Conservation (phyloP, 1,140 invertebrate genomes). For the Diorhabda sublineata region DNA sequence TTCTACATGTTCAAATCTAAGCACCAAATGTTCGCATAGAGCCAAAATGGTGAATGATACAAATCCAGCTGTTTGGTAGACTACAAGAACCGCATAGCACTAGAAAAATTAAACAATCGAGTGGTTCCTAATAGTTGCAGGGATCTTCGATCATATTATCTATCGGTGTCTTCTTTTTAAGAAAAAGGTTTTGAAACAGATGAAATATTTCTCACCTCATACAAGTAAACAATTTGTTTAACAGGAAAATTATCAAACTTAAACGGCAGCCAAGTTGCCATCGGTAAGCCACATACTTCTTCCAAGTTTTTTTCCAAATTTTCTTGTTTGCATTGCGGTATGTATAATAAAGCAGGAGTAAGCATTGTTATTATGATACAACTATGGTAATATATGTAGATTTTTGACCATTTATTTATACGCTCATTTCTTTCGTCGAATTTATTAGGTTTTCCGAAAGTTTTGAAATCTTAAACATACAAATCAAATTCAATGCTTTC, state of each 20-base stretch:
- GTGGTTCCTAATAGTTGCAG: too few relatives aligned
- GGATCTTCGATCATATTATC: too few relatives aligned
- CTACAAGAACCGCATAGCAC: neutral
- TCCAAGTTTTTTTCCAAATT: conserved; percentile 7
- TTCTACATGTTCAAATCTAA: conserved; percentile 12
- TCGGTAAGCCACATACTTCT: conserved; percentile 12
- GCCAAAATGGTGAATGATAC: conserved; percentile 15
- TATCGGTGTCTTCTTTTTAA: too few relatives aligned
- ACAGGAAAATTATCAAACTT: conserved; percentile 11
- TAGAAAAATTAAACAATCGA: neutral
- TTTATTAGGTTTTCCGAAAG: conserved; percentile 8
- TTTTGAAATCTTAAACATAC: conserved; percentile 5
- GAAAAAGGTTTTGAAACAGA: too few relatives aligned
- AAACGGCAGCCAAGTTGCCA: conserved; percentile 11
- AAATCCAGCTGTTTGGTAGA: conserved; percentile 10
- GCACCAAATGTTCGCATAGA: conserved; percentile 10
- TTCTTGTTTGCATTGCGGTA: conserved; percentile 5
- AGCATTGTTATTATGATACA: conserved; percentile 3
- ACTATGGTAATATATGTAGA: conserved; percentile 1
- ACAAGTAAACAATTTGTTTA: conserved; percentile 8
- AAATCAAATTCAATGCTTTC: neutral
- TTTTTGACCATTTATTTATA: conserved; percentile 14
- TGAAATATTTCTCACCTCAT: neutral
- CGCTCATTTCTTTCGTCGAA: conserved; percentile 6
- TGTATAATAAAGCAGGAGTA: neutral